Percentiles rank a stretch among this genome's conserved stretches.
These are phyloP conservation scores for Neopelma chrysocephalum DNA, from an alignment of 2,797 vertebrate genomes.

Conservation along the genomic window DNA sequence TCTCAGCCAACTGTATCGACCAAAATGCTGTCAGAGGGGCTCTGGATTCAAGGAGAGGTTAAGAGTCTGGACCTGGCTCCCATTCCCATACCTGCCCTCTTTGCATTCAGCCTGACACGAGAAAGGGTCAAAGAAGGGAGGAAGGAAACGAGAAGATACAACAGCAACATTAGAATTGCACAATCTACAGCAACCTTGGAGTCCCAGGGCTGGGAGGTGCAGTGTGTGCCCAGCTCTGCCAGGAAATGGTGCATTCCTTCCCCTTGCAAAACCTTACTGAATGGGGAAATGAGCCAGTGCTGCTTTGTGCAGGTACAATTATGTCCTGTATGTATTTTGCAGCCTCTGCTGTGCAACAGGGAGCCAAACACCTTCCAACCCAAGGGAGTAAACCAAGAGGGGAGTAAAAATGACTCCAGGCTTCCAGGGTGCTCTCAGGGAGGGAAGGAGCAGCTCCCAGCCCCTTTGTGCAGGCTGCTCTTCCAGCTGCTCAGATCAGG, in stretches of 20 bases:
- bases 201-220: background rate
- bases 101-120: background rate
- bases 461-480: conserved; percentile 47
- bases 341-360: background rate
- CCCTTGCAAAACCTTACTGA: background rate
- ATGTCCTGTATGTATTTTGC: background rate
- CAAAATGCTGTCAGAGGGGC: background rate
- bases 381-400: background rate
- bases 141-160: background rate
- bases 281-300: background rate
- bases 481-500: background rate
- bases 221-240: background rate
- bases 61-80: background rate
- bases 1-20: background rate
- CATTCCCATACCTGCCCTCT: background rate
- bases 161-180: background rate
- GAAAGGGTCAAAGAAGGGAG: background rate
- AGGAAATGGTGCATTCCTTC: background rate
- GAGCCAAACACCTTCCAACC: background rate
- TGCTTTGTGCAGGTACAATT: background rate
- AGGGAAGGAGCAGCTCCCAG: background rate
- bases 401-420: background rate
- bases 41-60: background rate
- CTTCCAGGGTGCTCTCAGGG: background rate
- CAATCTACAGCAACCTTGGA: background rate